Evolutionary conservation across 2,113 vertebrate species (phyloP).

Genomic region (Murina feae): DNA sequence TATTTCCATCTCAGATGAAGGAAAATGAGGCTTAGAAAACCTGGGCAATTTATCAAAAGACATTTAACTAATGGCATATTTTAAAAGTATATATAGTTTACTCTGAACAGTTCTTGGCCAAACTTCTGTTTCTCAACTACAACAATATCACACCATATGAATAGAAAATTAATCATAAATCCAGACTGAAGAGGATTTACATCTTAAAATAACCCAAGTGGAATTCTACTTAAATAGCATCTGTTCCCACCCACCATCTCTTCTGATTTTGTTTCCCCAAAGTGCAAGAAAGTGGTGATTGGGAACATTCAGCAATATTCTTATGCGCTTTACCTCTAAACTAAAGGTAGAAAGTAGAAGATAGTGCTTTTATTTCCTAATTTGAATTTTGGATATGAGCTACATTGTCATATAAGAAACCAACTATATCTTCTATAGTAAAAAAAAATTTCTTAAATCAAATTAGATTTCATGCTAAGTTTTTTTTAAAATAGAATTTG

Average conservation of each 20-base stretch:
- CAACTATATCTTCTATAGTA: background rate
- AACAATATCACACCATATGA: constrained; percentile 58
- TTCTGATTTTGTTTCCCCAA: constrained; percentile 50
- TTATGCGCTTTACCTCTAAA: background rate
- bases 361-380: background rate
- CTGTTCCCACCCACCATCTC: constrained; percentile 65
- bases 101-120: constrained; percentile 56
- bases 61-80: background rate
- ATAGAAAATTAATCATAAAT: constrained; percentile 70
- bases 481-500: background rate
- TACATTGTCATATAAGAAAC: background rate
- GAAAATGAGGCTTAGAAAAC: background rate
- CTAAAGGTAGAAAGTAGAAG: background rate
- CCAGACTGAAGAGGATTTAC: constrained; percentile 61
- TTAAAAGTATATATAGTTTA: constrained; percentile 34
- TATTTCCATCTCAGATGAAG: background rate
- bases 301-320: constrained; percentile 23
- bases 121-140: constrained; percentile 50
- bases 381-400: background rate
- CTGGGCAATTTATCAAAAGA: constrained; percentile 2
- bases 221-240: constrained; percentile 69
- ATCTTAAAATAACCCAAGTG: constrained; percentile 67
- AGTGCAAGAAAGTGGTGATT: constrained; percentile 30
- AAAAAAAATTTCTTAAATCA: background rate
- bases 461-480: background rate